phyloP scores from a whole-genome alignment of 2,113 vertebrate genomes.

The Pipa parva region DNA sequence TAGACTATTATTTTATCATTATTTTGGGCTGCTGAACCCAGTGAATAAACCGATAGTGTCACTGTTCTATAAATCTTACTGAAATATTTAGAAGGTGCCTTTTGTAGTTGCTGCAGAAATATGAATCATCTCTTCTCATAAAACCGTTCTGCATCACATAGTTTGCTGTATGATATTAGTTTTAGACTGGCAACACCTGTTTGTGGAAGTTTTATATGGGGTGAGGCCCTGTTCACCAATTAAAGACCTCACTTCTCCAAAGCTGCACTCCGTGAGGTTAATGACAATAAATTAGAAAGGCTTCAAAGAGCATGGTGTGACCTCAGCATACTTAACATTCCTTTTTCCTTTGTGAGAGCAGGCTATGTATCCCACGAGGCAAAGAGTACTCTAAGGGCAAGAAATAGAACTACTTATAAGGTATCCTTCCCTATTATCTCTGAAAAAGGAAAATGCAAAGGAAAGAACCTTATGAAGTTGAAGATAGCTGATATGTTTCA shows the following conservation, averaged over 20 bases:
- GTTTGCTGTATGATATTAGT: slow-evolving; percentile 23
- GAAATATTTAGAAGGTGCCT: neutral
- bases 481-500: slow-evolving; percentile 10
- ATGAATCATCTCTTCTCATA: neutral
- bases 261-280: slow-evolving; percentile 62
- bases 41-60: neutral
- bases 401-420: slow-evolving; percentile 41
- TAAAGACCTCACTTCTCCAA: slow-evolving; percentile 52
- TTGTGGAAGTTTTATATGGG: slow-evolving; percentile 43
- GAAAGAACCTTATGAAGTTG: slow-evolving; percentile 46
- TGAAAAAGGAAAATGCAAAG: slow-evolving; percentile 50
- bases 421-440: slow-evolving; percentile 38
- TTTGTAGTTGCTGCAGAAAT: neutral
- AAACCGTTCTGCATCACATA: neutral
- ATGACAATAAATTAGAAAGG: slow-evolving; percentile 61
- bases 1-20: neutral
- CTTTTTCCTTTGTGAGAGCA: slow-evolving; percentile 72
- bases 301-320: slow-evolving; percentile 66
- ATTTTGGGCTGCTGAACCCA: neutral
- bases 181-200: slow-evolving; percentile 46
- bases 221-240: slow-evolving; percentile 35
- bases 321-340: slow-evolving; percentile 74
- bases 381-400: slow-evolving; percentile 54
- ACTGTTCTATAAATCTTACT: neutral
- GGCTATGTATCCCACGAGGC: slow-evolving; percentile 50